A percentile compares a stretch with the other conserved stretches of the same genome.
These are phyloP conservation scores for Acanthosepion lycidas DNA, from an alignment of 2,888 invertebrate species.

Conservation along the genomic window DNA sequence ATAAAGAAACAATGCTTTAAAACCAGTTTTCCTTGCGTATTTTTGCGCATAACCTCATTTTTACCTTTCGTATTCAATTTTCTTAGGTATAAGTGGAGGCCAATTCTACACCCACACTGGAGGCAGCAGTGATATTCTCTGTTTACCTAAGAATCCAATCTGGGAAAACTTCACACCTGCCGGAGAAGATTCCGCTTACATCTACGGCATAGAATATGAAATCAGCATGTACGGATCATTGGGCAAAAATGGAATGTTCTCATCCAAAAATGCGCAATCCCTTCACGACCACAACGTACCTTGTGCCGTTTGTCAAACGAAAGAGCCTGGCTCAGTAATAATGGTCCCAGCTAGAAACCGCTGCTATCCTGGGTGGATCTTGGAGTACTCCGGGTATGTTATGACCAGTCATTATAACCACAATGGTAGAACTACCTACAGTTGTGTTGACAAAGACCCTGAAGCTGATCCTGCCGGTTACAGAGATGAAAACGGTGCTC, in stretches of 20 bases:
- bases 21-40: no score
- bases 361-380: background rate
- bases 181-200: background rate
- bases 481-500: background rate
- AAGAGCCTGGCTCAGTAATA: background rate
- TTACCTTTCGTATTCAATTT: background rate
- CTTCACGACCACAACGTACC: background rate
- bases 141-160: background rate
- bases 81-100: background rate
- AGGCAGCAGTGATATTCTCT: background rate
- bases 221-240: fast-evolving
- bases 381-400: background rate
- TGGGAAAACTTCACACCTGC: background rate
- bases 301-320: background rate
- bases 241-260: background rate
- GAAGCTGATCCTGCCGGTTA: background rate
- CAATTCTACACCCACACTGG: background rate
- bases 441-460: background rate
- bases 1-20: no score
- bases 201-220: background rate
- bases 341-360: background rate
- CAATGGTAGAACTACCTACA: background rate
- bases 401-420: background rate
- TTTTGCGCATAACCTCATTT: no score
- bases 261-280: background rate